Evolutionary conservation across 2,797 vertebrate genomes (phyloP).

Genomic region (Sebastiscus tertius): DNA sequence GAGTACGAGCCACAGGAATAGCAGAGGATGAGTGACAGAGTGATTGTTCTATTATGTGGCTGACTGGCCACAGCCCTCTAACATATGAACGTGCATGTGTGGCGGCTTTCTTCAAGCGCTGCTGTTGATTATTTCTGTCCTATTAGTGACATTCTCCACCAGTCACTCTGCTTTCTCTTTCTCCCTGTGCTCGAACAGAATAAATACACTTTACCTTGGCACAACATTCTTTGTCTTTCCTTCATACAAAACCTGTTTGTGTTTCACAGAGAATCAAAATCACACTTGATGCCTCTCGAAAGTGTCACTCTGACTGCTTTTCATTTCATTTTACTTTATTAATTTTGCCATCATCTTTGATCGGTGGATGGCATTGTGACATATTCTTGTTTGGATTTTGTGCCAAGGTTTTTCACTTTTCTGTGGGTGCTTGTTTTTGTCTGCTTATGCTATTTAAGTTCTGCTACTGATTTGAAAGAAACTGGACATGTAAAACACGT

Average conservation of each 20-base stretch:
- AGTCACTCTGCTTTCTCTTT: conserved; percentile 26
- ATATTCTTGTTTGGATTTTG: background rate
- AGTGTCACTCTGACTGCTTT: conserved; percentile 6
- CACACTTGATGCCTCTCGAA: conserved; percentile 17
- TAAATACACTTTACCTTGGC: conserved; percentile 51
- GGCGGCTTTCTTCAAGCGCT: conserved; percentile 64
- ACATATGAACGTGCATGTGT: conserved; percentile 78
- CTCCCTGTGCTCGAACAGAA: conserved; percentile 11
- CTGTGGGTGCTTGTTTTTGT: background rate
- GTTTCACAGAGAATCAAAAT: conserved; percentile 7
- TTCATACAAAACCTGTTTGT: conserved; percentile 33
- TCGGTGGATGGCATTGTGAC: background rate
- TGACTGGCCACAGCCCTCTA: conserved; percentile 85
- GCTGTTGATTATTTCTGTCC: conserved; percentile 70
- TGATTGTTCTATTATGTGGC: conserved; percentile 86
- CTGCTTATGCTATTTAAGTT: background rate
- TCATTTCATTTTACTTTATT: conserved; percentile 14
- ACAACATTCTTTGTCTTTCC: conserved; percentile 10
- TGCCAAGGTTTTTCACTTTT: background rate
- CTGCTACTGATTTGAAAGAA: background rate
- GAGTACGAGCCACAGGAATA: conserved; percentile 58
- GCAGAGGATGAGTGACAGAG: conserved; percentile 80
- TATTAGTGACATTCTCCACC: conserved; percentile 65
- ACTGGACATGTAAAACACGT: background rate
- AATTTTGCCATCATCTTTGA: conserved; percentile 3